A percentile compares a stretch with the other conserved stretches of the same genome.
Conservation (phyloP, 2,888 invertebrate species). For the Blastobasis adustella region DNA sequence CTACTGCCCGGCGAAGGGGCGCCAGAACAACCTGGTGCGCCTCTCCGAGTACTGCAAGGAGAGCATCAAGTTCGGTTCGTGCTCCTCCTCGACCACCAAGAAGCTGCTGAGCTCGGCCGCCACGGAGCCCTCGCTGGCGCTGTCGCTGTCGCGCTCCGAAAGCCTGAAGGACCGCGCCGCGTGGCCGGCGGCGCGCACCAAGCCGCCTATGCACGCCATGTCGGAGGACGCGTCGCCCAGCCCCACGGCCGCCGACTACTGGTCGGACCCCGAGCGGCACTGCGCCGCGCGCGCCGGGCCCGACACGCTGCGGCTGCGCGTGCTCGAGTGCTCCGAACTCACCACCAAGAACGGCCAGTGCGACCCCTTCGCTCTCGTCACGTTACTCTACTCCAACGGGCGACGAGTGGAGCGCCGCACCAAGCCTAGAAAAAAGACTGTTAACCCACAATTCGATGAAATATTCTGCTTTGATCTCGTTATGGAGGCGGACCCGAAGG, state of each 20-base stretch:
- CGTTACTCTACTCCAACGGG: constrained; percentile 86
- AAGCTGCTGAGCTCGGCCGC: constrained; percentile 54
- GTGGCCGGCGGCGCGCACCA: constrained; percentile 47
- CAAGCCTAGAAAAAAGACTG: constrained; percentile 92
- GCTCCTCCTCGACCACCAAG: constrained; percentile 65
- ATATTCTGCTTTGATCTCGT: constrained; percentile 85
- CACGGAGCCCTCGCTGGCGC: constrained; percentile 54
- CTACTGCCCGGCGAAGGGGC: constrained; percentile 45
- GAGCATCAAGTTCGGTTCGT: constrained; percentile 64
- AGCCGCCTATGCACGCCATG: constrained; percentile 64
- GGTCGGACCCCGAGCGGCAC: constrained; percentile 68
- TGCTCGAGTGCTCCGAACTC: constrained; percentile 90
- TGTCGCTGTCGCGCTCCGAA: constrained; percentile 65
- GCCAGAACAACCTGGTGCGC: constrained; percentile 60
- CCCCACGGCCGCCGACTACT: constrained; percentile 67
- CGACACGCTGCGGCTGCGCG: constrained; percentile 75
- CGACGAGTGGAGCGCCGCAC: constrained; percentile 87
- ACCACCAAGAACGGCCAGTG: constrained; percentile 92
- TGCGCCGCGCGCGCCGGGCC: constrained; percentile 61
- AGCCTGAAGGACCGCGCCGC: constrained; percentile 64
- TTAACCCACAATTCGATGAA: constrained; percentile 92
- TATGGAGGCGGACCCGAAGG: constrained; percentile 73
- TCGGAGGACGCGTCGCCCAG: constrained; percentile 54
- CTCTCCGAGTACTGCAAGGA: constrained; percentile 67
- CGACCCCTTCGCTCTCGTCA: constrained; percentile 91